Evolutionary conservation across 30 jellyfish, hydroid and myxozoan species (phyloP), one percentile per base, ranked within the genome.

Genomic region (Cassiopea xamachana): DNA sequence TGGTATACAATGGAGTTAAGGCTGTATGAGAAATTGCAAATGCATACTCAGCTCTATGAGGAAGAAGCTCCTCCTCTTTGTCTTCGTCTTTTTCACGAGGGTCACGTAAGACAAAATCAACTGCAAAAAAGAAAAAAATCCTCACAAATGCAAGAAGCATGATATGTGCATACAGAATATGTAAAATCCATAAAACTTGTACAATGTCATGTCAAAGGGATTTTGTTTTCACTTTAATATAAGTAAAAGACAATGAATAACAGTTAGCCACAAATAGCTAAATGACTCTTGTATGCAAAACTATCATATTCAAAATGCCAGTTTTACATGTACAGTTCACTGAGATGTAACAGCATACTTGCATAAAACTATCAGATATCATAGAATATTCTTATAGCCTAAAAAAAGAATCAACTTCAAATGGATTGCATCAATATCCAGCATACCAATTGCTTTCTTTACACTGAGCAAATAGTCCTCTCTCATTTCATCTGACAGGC

Each of bases 381-480:
- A 27, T 27, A 27, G 39, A 27, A 27, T 27, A 27, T 27, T 27
- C 39, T 27, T 27, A 27, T 27, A 27, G 39, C 39, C 39, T 27
- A 27, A 27, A 27, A 27, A 0, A 27, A 27, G 39, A 27, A 27
- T 27, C 39, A 27, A 27, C 0, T 27, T 27, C 39, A 27, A 27
- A 55, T 10, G 12, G 64, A 55, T 6, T 10, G 12, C 7, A 55
- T 10, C 64, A 17, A 85, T 70, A 46, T 14, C 12, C 58, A 75
- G 49, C 47, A 19, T 87, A 96, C 99, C 99, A 43, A 96, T 96
- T 12, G 99, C 98, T 79, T 96, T 96, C 87, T 96, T 96, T 43
- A 96, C 99, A 89, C 98, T 92, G 82, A 96, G 97, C 59, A 96
- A 60, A 62, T 96, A 96, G 59, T 96, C 99, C 68, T 96, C 99